phyloP scores from a whole-genome alignment of 2,113 vertebrate genomes.

The Psettodes erumei region DNA sequence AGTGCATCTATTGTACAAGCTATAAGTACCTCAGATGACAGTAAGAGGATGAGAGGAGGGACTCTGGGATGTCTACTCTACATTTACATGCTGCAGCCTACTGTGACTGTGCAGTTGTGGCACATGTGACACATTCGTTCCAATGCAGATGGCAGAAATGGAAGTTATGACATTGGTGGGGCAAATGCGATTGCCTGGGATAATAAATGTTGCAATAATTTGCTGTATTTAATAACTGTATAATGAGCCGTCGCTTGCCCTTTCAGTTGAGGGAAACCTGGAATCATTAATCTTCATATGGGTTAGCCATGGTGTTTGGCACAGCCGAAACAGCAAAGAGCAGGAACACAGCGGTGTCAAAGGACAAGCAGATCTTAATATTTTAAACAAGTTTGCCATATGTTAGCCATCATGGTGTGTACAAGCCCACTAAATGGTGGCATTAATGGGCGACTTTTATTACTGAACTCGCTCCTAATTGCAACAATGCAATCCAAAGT shows the following conservation, averaged over 20 bases:
- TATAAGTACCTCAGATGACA: constrained; percentile 35
- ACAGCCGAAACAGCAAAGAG: constrained; percentile 44
- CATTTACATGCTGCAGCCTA: constrained; percentile 20
- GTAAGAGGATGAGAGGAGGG: constrained; percentile 18
- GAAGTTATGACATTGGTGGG: constrained; percentile 77
- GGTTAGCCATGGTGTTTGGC: constrained; percentile 73
- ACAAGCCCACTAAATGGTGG: constrained; percentile 62
- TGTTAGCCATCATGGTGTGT: constrained; percentile 73
- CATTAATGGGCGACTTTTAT: constrained; percentile 70
- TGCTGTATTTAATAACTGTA: constrained; percentile 80
- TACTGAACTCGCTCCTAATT: constrained; percentile 67
- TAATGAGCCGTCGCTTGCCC: constrained; percentile 68
- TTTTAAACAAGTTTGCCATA: constrained; percentile 74
- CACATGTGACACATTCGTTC: constrained; percentile 74
- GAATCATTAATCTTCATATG: constrained; percentile 74
- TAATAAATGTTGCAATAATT: constrained; percentile 79
- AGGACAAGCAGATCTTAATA: constrained; percentile 61
- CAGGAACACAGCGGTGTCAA: constrained; percentile 64
- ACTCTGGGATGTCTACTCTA: constrained; percentile 25
- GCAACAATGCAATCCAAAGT: constrained; percentile 70
- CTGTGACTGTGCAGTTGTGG: constrained; percentile 38
- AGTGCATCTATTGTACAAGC: constrained; percentile 32
- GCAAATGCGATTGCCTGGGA: constrained; percentile 68
- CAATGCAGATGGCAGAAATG: constrained; percentile 71
- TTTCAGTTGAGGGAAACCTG: constrained; percentile 74